Evolutionary conservation across 1,140 invertebrate genomes (phyloP).

Genomic region (Chionoecetes opilio): DNA sequence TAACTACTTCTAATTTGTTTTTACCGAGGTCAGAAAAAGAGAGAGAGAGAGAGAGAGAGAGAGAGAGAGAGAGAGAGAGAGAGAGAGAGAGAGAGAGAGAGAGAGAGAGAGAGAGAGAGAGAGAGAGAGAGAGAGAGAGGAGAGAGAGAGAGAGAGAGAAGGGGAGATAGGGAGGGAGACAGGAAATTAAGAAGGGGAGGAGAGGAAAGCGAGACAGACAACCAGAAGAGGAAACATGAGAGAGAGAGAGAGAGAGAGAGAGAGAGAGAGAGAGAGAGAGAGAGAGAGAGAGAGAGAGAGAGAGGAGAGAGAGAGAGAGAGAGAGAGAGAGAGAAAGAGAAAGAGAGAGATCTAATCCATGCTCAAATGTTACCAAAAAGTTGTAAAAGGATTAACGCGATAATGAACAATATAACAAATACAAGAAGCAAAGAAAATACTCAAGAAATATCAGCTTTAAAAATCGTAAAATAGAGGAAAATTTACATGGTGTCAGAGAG

Average conservation of each 20-base stretch:
- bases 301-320: no score
- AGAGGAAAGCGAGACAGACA: background rate
- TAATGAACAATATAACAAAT: no score
- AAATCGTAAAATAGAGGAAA: no score
- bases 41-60: background rate
- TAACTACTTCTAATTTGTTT: no score
- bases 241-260: conserved; percentile 13
- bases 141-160: background rate
- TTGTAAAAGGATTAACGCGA: no score
- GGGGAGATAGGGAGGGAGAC: conserved; percentile 12
- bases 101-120: conserved; percentile 27
- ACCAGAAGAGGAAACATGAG: background rate
- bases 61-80: background rate
- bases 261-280: background rate
- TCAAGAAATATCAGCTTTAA: no score
- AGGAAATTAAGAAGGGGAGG: background rate
- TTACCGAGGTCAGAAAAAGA: background rate
- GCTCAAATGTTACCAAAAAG: no score
- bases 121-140: conserved; percentile 15
- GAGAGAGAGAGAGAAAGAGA: no score
- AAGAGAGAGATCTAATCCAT: no score
- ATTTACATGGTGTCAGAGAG: no score
- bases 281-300: conserved; percentile 38
- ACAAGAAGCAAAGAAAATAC: no score
- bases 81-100: conserved; percentile 27